These are phyloP conservation scores for Drosophila anomalipes DNA, from an alignment of 2,888 invertebrate genomes.

Conservation along the genomic window DNA sequence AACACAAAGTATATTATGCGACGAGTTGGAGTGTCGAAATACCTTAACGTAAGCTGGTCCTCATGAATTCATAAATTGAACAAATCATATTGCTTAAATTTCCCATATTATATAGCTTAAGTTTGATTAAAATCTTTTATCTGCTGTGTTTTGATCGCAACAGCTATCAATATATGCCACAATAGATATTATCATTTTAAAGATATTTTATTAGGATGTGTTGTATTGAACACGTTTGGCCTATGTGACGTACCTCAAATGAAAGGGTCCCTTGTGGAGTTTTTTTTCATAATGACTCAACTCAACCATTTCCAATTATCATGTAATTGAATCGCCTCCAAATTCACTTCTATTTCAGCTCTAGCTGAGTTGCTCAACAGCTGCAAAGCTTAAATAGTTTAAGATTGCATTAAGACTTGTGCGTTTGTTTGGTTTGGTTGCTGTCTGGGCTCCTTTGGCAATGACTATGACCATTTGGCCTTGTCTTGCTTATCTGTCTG, in stretches of 20 bases:
- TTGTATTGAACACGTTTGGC: background rate
- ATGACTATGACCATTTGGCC: constrained; percentile 28
- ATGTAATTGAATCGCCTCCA: background rate
- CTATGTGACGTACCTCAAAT: background rate
- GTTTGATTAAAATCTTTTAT: background rate
- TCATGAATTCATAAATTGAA: too few relatives aligned
- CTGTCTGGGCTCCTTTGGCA: background rate
- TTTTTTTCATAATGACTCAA: background rate
- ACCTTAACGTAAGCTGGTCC: too few relatives aligned
- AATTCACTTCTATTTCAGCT: background rate
- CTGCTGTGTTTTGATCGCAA: background rate
- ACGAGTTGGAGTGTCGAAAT: too few relatives aligned
- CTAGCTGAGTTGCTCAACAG: background rate
- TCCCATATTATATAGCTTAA: background rate
- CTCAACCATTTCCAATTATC: background rate
- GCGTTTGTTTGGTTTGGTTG: background rate
- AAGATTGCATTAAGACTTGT: constrained; percentile 9
- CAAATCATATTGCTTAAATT: too few relatives aligned
- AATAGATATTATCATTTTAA: background rate
- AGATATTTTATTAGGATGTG: background rate
- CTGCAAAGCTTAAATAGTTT: background rate
- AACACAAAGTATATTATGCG: too few relatives aligned
- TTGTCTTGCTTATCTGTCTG: constrained; percentile 34
- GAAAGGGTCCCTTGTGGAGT: background rate
- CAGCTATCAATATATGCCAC: background rate